phyloP scores from a whole-genome alignment of 23 tunicate species.

The Trididemnum clinides region DNA sequence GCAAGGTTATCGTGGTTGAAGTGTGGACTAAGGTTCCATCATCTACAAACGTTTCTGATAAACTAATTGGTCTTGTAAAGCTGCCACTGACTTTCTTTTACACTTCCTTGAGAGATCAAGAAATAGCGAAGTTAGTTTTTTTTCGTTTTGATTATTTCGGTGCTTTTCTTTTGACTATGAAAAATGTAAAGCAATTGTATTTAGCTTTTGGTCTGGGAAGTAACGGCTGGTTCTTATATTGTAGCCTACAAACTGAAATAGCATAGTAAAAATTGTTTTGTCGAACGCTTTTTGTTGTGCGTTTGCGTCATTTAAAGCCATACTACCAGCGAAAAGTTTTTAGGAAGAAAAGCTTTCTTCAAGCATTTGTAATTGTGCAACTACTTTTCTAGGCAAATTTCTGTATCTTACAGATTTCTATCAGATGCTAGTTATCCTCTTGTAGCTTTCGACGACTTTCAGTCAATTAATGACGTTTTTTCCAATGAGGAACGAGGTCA shows the following conservation, averaged over 20 bases:
- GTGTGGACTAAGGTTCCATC: constrained; percentile 75
- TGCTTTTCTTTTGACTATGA: no score
- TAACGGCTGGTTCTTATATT: no score
- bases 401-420: constrained; percentile 40
- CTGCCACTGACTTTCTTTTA: constrained; percentile 65
- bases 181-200: no score
- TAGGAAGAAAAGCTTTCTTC: neutral
- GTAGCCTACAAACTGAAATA: no score
- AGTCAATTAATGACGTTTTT: constrained; percentile 69
- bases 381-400: no score
- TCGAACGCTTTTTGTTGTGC: neutral
- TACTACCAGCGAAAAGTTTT: no score
- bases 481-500: constrained; percentile 74
- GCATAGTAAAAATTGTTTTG: no score
- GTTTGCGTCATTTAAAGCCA: neutral
- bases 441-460: constrained; percentile 58
- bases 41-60: constrained; percentile 38
- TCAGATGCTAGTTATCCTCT: constrained; percentile 46
- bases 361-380: no score
- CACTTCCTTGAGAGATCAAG: constrained; percentile 59
- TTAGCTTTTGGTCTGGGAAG: no score
- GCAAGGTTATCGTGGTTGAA: constrained; percentile 64
- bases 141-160: no score
- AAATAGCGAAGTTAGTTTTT: constrained; percentile 66
- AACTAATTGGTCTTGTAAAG: constrained; percentile 72